phyloP scores from a whole-genome alignment of 1,140 invertebrate species.

The Argopecten irradians region DNA sequence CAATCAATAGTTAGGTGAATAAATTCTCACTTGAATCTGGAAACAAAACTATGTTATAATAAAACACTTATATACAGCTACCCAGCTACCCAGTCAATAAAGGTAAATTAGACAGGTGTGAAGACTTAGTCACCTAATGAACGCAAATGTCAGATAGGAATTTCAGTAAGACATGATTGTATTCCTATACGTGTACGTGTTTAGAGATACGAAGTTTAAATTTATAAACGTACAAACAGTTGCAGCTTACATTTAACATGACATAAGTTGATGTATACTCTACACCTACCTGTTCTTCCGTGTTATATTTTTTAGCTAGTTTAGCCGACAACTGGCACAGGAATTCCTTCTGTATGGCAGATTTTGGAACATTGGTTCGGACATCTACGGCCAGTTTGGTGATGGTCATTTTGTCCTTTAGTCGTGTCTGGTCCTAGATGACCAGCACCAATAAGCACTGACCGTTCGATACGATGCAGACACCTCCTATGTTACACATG shows the following conservation, averaged over 20 bases:
- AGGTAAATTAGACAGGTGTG: neutral
- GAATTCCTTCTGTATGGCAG: slow-evolving; percentile 45
- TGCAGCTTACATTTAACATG: neutral
- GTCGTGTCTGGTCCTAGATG: neutral
- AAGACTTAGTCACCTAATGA: neutral
- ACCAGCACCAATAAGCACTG: neutral
- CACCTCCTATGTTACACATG: neutral
- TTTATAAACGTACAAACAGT: neutral
- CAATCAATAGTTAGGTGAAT: too few species aligned
- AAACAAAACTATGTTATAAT: neutral
- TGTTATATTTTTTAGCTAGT: slow-evolving; percentile 35
- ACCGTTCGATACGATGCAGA: neutral
- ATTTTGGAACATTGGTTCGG: slow-evolving; percentile 43
- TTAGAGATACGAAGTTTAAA: neutral
- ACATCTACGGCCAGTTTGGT: slow-evolving; percentile 36
- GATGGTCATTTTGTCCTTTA: neutral
- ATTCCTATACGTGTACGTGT: neutral
- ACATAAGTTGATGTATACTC: neutral
- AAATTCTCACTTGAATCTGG: neutral
- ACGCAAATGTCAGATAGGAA: neutral
- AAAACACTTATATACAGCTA: neutral
- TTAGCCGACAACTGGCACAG: slow-evolving; percentile 40
- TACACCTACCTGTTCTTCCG: slow-evolving; percentile 45
- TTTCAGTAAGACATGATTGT: neutral
- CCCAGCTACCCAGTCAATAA: neutral